Evolutionary conservation across 2,888 invertebrate species (phyloP).

Genomic region (Catocala sponsa): DNA sequence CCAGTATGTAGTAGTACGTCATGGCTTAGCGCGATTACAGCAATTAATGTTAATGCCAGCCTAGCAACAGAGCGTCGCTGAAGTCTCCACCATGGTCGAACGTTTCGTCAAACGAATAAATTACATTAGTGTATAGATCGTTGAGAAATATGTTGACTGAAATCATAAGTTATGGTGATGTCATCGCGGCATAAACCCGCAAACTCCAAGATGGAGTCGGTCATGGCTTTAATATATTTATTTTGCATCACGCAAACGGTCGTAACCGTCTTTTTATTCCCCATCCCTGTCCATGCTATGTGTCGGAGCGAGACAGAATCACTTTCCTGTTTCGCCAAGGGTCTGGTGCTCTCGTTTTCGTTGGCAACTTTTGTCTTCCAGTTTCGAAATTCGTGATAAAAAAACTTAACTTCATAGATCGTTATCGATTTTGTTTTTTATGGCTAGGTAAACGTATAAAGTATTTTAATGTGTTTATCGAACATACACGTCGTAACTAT

Average conservation of each 20-base stretch:
- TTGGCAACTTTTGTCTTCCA: conserved; percentile 49
- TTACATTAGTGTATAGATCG: conserved; percentile 64
- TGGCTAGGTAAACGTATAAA: conserved; percentile 20
- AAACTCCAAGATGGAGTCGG: conserved; percentile 74
- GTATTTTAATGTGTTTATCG: conserved; percentile 44
- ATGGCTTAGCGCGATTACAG: conserved; percentile 48
- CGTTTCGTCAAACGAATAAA: conserved; percentile 62
- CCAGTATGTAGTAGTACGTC: conserved; percentile 21
- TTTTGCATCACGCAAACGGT: conserved; percentile 80
- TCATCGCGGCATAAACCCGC: conserved; percentile 73
- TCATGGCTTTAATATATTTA: conserved; percentile 80
- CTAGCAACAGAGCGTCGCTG: conserved; percentile 62
- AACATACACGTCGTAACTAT: conserved; percentile 38
- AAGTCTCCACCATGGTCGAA: conserved; percentile 48
- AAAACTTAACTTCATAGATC: conserved; percentile 19
- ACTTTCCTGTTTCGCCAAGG: conserved; percentile 73
- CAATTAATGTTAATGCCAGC: conserved; percentile 48
- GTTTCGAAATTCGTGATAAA: conserved; percentile 14
- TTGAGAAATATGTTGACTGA: conserved; percentile 71
- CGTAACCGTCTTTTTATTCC: conserved; percentile 78
- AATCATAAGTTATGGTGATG: conserved; percentile 84
- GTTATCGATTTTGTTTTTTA: conserved; percentile 25
- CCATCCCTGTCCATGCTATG: conserved; percentile 68
- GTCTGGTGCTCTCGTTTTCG: conserved; percentile 69
- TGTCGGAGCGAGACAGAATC: conserved; percentile 63